Evolutionary conservation across 1,140 invertebrate species (phyloP).

Genomic region (Lordiphosa clarofinis): DNA sequence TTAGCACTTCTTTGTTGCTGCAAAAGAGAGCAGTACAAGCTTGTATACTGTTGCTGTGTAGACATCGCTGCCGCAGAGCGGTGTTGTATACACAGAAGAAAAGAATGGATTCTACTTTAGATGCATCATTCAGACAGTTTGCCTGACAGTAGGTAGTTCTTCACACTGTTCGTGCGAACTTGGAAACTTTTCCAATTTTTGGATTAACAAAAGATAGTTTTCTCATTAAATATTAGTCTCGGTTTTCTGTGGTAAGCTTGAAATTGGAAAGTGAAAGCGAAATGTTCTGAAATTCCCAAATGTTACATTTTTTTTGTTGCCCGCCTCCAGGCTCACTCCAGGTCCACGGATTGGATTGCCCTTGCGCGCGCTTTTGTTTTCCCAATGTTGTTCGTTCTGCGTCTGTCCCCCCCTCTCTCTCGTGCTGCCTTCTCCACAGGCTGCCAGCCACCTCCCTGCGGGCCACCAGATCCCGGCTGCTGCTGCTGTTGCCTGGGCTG

Average conservation of each 20-base stretch:
- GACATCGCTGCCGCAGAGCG: too few species aligned
- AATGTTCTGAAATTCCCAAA: constrained; percentile 63
- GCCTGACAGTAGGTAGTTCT: too few species aligned
- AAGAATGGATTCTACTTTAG: too few species aligned
- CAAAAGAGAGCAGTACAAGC: too few species aligned
- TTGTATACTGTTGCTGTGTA: too few species aligned
- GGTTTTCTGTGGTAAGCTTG: constrained; percentile 13
- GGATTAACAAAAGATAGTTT: too few species aligned
- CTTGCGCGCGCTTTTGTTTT: constrained; percentile 13
- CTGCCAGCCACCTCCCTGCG: constrained; percentile 39
- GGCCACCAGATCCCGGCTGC: constrained; percentile 44
- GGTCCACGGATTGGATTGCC: constrained; percentile 36
- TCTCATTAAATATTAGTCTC: too few species aligned
- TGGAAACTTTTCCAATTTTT: too few species aligned
- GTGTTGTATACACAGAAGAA: too few species aligned
- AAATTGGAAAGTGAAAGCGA: constrained; percentile 63
- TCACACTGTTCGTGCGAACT: too few species aligned
- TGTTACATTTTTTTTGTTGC: constrained; percentile 41
- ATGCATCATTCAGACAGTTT: too few species aligned
- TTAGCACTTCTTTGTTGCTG: too few species aligned
- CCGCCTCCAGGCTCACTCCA: neutral
- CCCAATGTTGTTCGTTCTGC: neutral
- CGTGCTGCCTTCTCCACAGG: constrained; percentile 4
- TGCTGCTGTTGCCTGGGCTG: constrained; percentile 47
- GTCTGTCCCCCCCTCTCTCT: constrained; percentile 12